These are phyloP conservation scores for Bombyx mandarina DNA, from an alignment of 1,140 invertebrate genomes.

Conservation along the genomic window DNA sequence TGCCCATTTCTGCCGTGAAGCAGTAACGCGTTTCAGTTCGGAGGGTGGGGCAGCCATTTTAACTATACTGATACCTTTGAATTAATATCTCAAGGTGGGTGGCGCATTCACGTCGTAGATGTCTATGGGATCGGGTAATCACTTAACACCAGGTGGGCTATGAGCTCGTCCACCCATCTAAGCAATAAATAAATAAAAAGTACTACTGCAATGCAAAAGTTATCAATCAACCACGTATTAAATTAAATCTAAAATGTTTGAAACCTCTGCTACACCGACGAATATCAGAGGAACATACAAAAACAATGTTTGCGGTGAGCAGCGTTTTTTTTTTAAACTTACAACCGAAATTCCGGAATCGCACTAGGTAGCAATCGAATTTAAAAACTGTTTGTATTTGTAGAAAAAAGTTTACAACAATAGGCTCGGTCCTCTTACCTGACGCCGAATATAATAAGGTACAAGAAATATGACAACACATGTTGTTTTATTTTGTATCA, in stretches of 20 bases:
- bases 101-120: no score
- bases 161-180: no score
- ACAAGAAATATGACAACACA: slow-evolving; percentile 64
- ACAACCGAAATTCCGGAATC: slow-evolving; percentile 53
- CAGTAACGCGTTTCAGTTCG: no score
- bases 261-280: slow-evolving; percentile 20
- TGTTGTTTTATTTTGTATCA: slow-evolving; percentile 43
- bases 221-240: not conserved
- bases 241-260: slow-evolving; percentile 24
- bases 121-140: no score
- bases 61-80: no score
- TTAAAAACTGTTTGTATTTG: slow-evolving; percentile 66
- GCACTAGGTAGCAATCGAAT: slow-evolving; percentile 63
- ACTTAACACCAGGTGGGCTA: no score
- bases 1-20: no score
- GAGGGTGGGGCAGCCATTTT: no score
- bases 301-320: slow-evolving; percentile 67
- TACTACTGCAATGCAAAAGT: no score
- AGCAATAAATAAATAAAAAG: no score
- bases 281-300: slow-evolving; percentile 39
- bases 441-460: slow-evolving; percentile 63
- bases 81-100: no score
- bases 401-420: slow-evolving; percentile 53
- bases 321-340: slow-evolving; percentile 49
- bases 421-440: slow-evolving; percentile 53